Evolutionary conservation across 2,888 invertebrate genomes (phyloP), one percentile per base, ranked within the genome.

Genomic region (Dysmachus trigonus): DNA sequence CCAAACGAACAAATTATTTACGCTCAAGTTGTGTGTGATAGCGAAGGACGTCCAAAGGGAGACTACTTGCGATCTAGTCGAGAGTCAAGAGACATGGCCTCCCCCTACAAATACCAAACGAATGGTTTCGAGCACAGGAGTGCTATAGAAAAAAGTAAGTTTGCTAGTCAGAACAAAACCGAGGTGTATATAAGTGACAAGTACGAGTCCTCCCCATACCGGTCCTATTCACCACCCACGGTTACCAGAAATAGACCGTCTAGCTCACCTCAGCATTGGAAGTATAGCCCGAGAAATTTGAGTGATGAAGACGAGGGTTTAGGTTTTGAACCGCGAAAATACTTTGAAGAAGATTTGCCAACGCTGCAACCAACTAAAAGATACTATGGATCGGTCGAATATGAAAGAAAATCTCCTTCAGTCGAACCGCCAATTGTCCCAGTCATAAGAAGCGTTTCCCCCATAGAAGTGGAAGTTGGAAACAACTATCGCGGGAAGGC

Each of bases 251-350:
- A 90, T 62, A 89, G 90, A 2, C 88, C 90, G 27, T 15, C 83
- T 7, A 72, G 30, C 8, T 91, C 92, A 0, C 91, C 90, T 0
- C 91, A 91, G 5, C 91, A 91, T 1, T 92, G 91, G 91, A 91
- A 91, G 76, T 91, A 91, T 0, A 91, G 91, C 87, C 91, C 91
- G 1, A 0, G 91, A 6, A 92, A 92, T 86, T 89, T 91, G 86
- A 96, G 96, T 13, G 96, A 96, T 90, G 96, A 96, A 90, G 96
- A 96, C 88, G 96, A 96, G 91, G 96, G 96, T 0, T 91, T 96
- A n/a, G 96, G 96, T 1, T 94, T 95, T 86, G 96, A 96, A 90
- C 91, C 91, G 0, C 90, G 92, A 89, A 92, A 90, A 87, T 92
- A 92, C 77, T 93, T 92, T 86, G 93, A 93, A 82, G 93, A 93